Percentiles rank a stretch among this genome's conserved stretches.
phyloP scores from a whole-genome alignment of 2,113 vertebrate species.

The Saguinus imperator region DNA sequence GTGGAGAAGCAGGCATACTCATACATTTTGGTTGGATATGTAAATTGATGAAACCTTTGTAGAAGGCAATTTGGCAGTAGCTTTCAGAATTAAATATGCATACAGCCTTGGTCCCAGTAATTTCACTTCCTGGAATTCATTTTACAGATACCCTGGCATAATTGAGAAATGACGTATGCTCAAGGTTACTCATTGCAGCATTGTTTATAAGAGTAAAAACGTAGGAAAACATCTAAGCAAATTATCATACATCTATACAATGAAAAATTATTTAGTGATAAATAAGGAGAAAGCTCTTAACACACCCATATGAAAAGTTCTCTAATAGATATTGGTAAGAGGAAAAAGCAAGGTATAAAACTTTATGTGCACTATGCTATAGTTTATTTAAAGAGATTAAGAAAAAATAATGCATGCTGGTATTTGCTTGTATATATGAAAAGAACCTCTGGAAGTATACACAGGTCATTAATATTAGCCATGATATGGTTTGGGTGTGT shows the following conservation, averaged over 20 bases:
- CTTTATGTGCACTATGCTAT: background rate
- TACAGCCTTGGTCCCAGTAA: background rate
- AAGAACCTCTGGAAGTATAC: background rate
- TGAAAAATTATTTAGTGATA: background rate
- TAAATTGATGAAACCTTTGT: constrained; percentile 24
- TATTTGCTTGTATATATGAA: background rate
- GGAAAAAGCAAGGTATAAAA: background rate
- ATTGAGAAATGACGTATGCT: background rate
- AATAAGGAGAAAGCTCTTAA: background rate
- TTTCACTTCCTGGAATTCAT: constrained; percentile 44
- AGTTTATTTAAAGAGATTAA: constrained; percentile 23
- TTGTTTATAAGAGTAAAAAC: constrained; percentile 15
- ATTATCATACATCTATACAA: background rate
- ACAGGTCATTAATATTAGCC: background rate
- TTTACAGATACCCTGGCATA: constrained; percentile 1
- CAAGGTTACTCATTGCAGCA: background rate
- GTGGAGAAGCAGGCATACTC: background rate
- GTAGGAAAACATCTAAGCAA: constrained; percentile 39
- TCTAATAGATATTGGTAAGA: background rate
- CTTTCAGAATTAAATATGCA: constrained; percentile 60
- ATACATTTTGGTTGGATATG: background rate
- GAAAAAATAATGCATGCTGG: background rate
- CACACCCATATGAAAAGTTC: background rate
- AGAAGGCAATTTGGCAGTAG: constrained; percentile 24
- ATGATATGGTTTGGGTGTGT: no score